These are phyloP conservation scores for Hemicentrotus pulcherrimus DNA, from an alignment of 35 echinoderm and acorn worm species.

Conservation along the genomic window DNA sequence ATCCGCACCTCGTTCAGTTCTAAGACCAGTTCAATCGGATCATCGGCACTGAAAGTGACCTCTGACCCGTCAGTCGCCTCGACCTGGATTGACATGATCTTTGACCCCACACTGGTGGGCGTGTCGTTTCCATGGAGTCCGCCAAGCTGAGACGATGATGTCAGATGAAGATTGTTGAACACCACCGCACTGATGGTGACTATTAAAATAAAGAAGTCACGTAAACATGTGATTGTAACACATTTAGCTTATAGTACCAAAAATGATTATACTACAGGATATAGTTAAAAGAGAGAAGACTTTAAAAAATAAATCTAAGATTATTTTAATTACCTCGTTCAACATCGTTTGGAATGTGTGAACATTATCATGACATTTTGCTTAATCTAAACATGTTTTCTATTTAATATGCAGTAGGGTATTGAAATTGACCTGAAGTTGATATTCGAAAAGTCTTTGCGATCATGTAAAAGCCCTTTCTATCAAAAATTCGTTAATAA, in stretches of 20 bases:
- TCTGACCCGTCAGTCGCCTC: slow-evolving; percentile 18
- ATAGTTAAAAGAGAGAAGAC: neutral
- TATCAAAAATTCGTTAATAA: no score
- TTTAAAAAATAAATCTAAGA: neutral
- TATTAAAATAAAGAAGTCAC: neutral
- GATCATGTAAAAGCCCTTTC: no score
- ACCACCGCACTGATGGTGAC: neutral
- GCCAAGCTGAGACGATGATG: neutral
- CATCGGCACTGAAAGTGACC: slow-evolving; percentile 34
- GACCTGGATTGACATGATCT: slow-evolving; percentile 58
- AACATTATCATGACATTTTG: no score
- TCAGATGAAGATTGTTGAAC: slow-evolving; percentile 2
- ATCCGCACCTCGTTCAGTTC: slow-evolving; percentile 30
- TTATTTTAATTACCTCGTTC: no score
- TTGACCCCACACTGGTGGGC: slow-evolving; percentile 34
- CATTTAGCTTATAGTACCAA: no score
- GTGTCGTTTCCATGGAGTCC: neutral
- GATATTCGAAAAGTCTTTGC: neutral
- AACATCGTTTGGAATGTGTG: no score
- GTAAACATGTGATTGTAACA: neutral
- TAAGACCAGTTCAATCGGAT: slow-evolving; percentile 31
- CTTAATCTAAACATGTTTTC: no score
- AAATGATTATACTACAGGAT: no score
- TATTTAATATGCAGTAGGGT: no score
- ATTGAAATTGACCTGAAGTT: no score